phyloP scores from a whole-genome alignment of 2,797 vertebrate species.

The Otus scops region DNA sequence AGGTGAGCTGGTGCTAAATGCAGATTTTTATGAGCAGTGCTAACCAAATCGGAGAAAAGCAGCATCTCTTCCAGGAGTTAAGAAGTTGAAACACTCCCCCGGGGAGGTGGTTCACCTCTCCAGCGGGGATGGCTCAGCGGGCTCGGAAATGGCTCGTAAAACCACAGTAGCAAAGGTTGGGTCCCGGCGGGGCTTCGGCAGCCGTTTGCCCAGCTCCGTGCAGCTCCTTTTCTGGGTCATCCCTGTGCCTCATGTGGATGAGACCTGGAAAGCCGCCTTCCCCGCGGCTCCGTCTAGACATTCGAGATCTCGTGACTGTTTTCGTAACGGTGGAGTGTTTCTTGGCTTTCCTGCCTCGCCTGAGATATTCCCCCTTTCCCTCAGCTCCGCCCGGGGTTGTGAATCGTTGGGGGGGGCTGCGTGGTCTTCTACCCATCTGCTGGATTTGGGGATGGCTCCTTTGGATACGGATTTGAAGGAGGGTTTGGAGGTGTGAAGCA shows the following conservation, averaged over 20 bases:
- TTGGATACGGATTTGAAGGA: not conserved
- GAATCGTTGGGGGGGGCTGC: accelerated
- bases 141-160: not conserved
- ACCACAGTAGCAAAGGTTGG: not conserved
- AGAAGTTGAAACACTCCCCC: not conserved
- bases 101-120: not conserved
- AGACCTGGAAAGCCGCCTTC: not conserved
- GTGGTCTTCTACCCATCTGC: not conserved
- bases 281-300: not conserved
- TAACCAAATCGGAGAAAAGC: not conserved
- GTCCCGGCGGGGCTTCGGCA: not conserved
- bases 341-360: not conserved
- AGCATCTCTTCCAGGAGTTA: not conserved
- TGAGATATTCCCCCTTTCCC: not conserved
- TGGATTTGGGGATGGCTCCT: not conserved
- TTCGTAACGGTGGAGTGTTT: accelerated
- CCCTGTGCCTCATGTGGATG: not conserved
- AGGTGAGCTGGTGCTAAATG: not conserved
- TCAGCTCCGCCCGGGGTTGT: not conserved
- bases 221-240: not conserved
- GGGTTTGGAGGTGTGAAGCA: accelerated
- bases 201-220: accelerated
- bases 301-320: not conserved
- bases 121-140: not conserved
- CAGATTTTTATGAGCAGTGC: not conserved